These are phyloP conservation scores for Globodera ellingtonae DNA, from an alignment of 1,140 invertebrate species.

Conservation along the genomic window DNA sequence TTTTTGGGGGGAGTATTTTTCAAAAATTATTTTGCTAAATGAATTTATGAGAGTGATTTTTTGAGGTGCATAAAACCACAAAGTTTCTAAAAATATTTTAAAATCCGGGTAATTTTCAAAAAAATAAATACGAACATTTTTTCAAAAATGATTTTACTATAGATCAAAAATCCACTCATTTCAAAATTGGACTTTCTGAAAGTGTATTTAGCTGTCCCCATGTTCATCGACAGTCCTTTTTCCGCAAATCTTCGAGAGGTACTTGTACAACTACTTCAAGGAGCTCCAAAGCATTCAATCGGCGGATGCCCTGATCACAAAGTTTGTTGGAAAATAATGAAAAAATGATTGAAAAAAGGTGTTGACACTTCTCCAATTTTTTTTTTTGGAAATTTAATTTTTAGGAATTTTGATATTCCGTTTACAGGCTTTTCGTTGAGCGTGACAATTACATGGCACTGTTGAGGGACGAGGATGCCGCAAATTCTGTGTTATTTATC, in stretches of 20 bases:
- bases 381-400: too few relatives aligned
- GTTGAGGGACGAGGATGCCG: slow-evolving; percentile 35
- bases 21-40: neutral
- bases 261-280: slow-evolving; percentile 57
- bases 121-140: too few relatives aligned
- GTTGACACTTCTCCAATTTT: too few relatives aligned
- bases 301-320: slow-evolving; percentile 58
- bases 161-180: too few relatives aligned
- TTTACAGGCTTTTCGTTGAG: slow-evolving; percentile 54
- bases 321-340: slow-evolving; percentile 33
- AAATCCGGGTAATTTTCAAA: too few relatives aligned
- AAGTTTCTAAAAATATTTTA: too few relatives aligned
- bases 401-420: slow-evolving; percentile 11
- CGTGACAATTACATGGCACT: slow-evolving; percentile 32
- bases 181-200: neutral
- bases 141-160: too few relatives aligned
- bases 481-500: slow-evolving; percentile 53
- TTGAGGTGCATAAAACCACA: too few relatives aligned
- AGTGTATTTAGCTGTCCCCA: slow-evolving; percentile 38
- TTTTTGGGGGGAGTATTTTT: slow-evolving; percentile 16
- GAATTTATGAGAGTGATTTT: too few relatives aligned
- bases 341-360: too few relatives aligned
- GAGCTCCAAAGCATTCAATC: slow-evolving; percentile 35
- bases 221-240: slow-evolving; percentile 40
- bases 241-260: slow-evolving; percentile 53